Percentiles rank a stretch among this genome's conserved stretches.
phyloP scores from a whole-genome alignment of 2,113 vertebrate species.

The Eupsittula cactorum region DNA sequence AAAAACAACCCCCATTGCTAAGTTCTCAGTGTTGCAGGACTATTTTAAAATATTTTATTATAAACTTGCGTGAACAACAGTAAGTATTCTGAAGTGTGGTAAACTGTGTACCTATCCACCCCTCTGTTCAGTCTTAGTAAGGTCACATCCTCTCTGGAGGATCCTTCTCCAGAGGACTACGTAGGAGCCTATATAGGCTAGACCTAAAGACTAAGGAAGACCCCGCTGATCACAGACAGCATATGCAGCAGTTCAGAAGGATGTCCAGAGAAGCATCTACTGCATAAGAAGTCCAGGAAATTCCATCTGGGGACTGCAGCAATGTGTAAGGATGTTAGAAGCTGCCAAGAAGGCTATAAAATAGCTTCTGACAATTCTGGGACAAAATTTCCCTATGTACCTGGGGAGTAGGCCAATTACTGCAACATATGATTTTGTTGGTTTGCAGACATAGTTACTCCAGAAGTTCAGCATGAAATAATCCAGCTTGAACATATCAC shows the following conservation, averaged over 20 bases:
- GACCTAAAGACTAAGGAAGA: fast-evolving
- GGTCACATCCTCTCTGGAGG: background rate
- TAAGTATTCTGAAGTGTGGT: background rate
- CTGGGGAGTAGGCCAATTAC: background rate
- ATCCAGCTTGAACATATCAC: background rate
- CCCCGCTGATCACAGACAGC: background rate
- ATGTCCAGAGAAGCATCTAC: background rate
- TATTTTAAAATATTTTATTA: background rate
- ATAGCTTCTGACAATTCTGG: background rate
- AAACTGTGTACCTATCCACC: background rate
- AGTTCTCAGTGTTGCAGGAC: background rate
- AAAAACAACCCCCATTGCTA: background rate
- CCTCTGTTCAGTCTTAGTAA: background rate
- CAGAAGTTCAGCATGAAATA: background rate
- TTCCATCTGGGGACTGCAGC: background rate
- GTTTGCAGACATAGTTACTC: background rate
- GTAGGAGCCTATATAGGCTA: background rate
- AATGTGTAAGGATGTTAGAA: background rate
- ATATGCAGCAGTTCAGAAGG: background rate
- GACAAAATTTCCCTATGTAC: background rate
- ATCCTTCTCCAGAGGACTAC: background rate
- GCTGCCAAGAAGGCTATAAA: background rate
- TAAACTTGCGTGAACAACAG: background rate
- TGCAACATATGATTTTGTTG: fast-evolving
- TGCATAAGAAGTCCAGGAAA: background rate